These are phyloP conservation scores for Brachypteracias leptosomus DNA, from an alignment of 2,113 vertebrate species.

Conservation along the genomic window DNA sequence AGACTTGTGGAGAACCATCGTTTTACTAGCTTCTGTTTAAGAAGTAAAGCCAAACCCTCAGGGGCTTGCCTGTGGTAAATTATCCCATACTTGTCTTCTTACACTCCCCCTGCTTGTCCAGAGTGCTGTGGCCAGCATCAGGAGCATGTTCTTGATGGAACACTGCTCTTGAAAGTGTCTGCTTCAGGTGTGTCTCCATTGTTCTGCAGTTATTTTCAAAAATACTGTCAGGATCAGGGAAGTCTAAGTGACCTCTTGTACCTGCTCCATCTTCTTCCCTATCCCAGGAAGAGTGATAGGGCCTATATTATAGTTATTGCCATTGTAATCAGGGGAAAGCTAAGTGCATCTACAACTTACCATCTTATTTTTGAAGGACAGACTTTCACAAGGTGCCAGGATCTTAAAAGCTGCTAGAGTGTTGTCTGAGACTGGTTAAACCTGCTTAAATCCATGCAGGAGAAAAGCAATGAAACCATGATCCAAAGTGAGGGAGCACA, in stretches of 20 bases:
- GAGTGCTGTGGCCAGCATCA: background rate
- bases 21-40: background rate
- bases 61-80: background rate
- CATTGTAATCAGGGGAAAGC: background rate
- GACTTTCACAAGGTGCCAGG: background rate
- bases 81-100: background rate
- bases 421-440: background rate
- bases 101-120: rapidly evolving
- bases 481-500: background rate
- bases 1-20: background rate
- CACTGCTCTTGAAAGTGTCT: background rate
- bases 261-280: background rate
- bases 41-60: background rate
- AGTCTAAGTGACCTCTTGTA: background rate
- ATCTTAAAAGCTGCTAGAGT: background rate
- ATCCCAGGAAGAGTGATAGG: background rate
- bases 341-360: background rate
- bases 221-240: background rate
- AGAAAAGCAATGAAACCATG: background rate
- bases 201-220: background rate
- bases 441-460: background rate
- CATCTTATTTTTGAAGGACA: background rate
- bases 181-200: background rate
- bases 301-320: background rate
- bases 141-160: background rate